phyloP scores from a whole-genome alignment of 2,888 invertebrate genomes.

The Clivina fossor region DNA sequence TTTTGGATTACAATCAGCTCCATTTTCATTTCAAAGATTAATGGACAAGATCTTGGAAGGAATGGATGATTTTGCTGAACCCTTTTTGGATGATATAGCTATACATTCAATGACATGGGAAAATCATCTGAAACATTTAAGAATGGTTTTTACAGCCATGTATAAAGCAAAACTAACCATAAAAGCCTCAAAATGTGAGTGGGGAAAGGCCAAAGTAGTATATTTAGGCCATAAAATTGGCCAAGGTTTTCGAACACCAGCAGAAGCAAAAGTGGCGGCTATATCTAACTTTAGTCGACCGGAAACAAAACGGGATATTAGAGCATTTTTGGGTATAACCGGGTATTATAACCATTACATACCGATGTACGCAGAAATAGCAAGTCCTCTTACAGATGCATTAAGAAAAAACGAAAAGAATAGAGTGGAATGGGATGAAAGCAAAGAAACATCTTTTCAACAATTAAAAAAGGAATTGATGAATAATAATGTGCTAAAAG shows the following conservation, averaged over 20 bases:
- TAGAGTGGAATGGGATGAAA: constrained; percentile 8
- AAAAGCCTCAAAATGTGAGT: constrained; percentile 16
- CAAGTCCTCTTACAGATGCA: constrained; percentile 9
- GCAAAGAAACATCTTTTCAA: constrained; percentile 1
- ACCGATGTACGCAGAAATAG: constrained; percentile 8
- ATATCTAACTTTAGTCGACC: constrained; percentile 5
- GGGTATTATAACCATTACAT: constrained; percentile 16
- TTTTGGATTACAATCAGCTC: constrained; percentile 9
- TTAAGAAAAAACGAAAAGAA: constrained; percentile 2
- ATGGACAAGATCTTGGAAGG: constrained; percentile 2
- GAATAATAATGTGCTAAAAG: not conserved
- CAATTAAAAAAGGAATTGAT: constrained; percentile 3
- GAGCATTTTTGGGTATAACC: constrained; percentile 8
- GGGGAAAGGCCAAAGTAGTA: constrained; percentile 3
- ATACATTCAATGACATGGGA: constrained; percentile 7
- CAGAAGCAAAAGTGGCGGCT: constrained; percentile 6
- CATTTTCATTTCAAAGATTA: not conserved
- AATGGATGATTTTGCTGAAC: constrained; percentile 4
- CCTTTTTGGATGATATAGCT: constrained; percentile 9
- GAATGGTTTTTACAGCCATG: not conserved
- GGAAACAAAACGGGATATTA: constrained; percentile 5
- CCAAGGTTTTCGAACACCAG: constrained; percentile 12
- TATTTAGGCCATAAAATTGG: constrained; percentile 9
- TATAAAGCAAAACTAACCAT: constrained; percentile 5
- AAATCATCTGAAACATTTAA: constrained; percentile 9